Evolutionary conservation across 2,113 vertebrate genomes (phyloP).

Genomic region (Vireo altiloquus): DNA sequence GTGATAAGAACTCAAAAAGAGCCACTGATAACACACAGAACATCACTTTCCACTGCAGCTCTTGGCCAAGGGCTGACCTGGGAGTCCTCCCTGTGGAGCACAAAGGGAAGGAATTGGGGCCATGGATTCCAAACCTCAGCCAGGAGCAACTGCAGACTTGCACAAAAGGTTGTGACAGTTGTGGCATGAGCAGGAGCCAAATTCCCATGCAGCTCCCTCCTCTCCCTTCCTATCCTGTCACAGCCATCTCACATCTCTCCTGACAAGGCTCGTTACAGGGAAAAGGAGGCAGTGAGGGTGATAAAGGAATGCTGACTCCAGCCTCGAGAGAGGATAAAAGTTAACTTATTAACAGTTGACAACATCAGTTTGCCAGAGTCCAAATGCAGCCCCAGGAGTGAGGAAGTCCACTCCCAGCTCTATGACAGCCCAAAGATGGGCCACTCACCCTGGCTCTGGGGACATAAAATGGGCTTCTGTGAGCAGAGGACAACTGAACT

Average conservation of each 20-base stretch:
- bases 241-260: neutral
- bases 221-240: neutral
- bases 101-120: neutral
- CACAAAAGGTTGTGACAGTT: neutral
- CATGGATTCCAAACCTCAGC: neutral
- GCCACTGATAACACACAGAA: neutral
- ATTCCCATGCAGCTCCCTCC: neutral
- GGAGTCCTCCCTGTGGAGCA: neutral
- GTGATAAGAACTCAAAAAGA: accelerated
- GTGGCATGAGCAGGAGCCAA: neutral
- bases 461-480: neutral
- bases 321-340: neutral
- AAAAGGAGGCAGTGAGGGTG: neutral
- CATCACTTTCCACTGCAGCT: neutral
- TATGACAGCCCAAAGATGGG: neutral
- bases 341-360: neutral
- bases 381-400: neutral
- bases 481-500: neutral
- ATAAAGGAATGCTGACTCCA: neutral
- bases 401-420: neutral
- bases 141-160: neutral
- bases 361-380: neutral
- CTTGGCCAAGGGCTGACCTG: neutral
- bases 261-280: neutral
- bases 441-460: neutral